A percentile compares a stretch with the other conserved stretches of the same genome.
These are phyloP conservation scores for Bergia puertoricense DNA, from an alignment of 92 coral and sea anemone species.

Conservation along the genomic window DNA sequence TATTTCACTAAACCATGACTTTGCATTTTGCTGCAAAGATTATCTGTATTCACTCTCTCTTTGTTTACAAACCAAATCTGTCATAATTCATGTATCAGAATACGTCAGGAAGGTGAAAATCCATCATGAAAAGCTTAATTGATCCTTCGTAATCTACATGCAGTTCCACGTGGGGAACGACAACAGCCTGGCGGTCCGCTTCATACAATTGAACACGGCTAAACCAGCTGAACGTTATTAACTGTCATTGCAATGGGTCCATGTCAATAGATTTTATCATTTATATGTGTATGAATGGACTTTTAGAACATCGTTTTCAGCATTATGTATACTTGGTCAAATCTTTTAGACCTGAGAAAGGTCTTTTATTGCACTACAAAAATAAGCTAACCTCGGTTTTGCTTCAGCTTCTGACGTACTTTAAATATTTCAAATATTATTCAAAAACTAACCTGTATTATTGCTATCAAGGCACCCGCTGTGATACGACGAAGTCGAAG, in stretches of 20 bases:
- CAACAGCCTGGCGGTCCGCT: background rate
- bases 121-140: background rate
- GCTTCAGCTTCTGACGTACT: background rate
- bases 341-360: background rate
- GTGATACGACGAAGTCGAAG: too few species aligned
- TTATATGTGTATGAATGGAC: too few species aligned
- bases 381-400: background rate
- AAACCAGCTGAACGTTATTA: too few species aligned
- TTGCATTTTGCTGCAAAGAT: too few species aligned
- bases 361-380: background rate
- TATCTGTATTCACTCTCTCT: background rate
- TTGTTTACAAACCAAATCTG: background rate
- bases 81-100: too few species aligned
- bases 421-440: too few species aligned
- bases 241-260: too few species aligned
- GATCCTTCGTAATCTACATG: background rate
- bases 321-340: too few species aligned
- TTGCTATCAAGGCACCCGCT: background rate
- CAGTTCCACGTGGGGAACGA: background rate
- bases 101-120: background rate
- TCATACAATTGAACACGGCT: too few species aligned
- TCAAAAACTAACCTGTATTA: background rate
- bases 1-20: too few species aligned
- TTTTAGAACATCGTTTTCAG: too few species aligned
- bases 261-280: background rate